Base-by-base conservation (phyloP, 2,113 vertebrate genomes). In the Gavia stellata region DNA sequence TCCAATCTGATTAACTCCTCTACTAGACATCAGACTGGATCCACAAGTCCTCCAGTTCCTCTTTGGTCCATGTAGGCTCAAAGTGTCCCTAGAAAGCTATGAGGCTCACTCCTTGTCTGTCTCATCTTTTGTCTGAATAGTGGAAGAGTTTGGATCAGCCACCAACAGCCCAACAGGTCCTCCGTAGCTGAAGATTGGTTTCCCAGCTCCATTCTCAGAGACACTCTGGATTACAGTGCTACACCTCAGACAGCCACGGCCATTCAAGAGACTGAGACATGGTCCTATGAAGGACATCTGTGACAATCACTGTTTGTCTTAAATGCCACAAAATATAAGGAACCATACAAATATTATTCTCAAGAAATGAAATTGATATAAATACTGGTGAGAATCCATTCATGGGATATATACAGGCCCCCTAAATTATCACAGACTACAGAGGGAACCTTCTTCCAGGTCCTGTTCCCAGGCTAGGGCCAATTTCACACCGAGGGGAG, bases 401-500 rank as follows among this genome's bases (percentile, higher is more conserved):
- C 34, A 42, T 0, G 3, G 25, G 14, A 44, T 0, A 0, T 23
- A n/a, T n/a, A 36, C 17, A 40, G 14, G 20, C 52, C 34, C 24
- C 44, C 11, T 42, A 38, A 75, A 59, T n/a, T 42, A 62, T 12
- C 24, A 68, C 28, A 88, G 17, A 17, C 58, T 59, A 29, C 17
- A 68, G 74, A 89, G 21, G 5, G 7, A 83, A 49, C 6, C 10
- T 55, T 58, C 29, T 63, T 28, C 28, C 36, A 56, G 13, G 16
- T 86, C 7, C 26, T 85, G 11, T 79, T 74, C 26, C n/a, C n/a
- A 65, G 52, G 8, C 15, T 68, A 61, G 47, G 56, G 21, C 21
- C 3, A 50, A 24, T 74, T 92, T 81, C 50, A 62, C 25, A 38
- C 12, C 26, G 34, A 42, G 47, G 12, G 24, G 4, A 63, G 34